Percentiles rank a stretch among this genome's conserved stretches.
Conservation (phyloP, 2,113 vertebrate genomes). For the Columba livia region DNA sequence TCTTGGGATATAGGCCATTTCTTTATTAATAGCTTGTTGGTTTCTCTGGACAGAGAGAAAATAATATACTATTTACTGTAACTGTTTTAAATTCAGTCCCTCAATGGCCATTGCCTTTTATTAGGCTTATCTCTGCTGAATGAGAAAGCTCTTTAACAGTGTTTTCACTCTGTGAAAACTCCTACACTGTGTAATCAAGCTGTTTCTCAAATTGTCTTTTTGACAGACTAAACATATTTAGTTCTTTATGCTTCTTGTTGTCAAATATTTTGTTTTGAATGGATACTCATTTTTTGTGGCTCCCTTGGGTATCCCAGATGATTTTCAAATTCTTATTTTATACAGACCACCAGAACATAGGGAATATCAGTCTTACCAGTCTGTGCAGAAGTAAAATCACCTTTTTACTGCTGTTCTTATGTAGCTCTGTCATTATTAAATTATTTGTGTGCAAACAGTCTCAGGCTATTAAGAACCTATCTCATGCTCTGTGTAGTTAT, state of each 20-base stretch:
- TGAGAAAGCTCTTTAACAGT: conserved; percentile 4
- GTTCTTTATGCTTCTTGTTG: conserved; percentile 8
- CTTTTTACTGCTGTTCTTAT: background rate
- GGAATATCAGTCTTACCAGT: background rate
- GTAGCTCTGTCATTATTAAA: background rate
- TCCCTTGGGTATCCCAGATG: background rate
- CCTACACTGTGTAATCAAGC: conserved; percentile 17
- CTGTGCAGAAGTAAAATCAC: background rate
- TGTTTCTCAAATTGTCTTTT: conserved; percentile 46
- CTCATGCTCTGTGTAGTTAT: background rate
- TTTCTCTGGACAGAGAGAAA: background rate
- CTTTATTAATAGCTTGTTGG: background rate
- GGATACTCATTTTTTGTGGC: background rate
- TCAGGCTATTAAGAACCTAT: background rate
- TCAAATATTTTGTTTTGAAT: conserved; percentile 16
- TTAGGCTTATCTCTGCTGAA: conserved; percentile 15
- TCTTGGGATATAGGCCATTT: background rate
- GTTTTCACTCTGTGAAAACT: conserved; percentile 6
- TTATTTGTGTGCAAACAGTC: background rate
- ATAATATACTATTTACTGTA: background rate
- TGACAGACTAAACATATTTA: conserved; percentile 12
- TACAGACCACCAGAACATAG: background rate
- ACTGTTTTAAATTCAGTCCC: background rate
- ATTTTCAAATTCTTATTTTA: background rate
- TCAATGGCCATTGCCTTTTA: background rate